These are phyloP conservation scores for Taxidea taxus DNA, from an alignment of 2,113 vertebrate species.

Conservation along the genomic window DNA sequence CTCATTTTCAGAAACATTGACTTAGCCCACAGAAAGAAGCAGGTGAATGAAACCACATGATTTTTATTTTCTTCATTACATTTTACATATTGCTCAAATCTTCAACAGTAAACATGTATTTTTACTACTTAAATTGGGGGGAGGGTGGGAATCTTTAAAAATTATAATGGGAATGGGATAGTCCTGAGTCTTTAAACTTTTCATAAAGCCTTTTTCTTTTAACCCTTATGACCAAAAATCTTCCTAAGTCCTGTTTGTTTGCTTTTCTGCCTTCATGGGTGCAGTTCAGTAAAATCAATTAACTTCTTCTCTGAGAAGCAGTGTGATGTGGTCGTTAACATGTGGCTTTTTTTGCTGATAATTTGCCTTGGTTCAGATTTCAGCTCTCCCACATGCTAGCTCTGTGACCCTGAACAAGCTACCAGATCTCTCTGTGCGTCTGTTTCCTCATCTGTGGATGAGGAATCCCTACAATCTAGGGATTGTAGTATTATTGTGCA, in stretches of 20 bases:
- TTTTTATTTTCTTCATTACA: not conserved
- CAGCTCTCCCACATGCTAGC: not conserved
- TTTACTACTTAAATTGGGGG: constrained; percentile 25
- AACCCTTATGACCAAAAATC: not conserved
- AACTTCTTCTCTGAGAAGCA: not conserved
- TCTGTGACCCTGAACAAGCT: not conserved
- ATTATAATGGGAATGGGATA: not conserved
- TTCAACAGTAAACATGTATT: not conserved
- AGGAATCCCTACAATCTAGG: too few relatives aligned
- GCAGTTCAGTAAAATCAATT: not conserved
- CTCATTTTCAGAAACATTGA: not conserved
- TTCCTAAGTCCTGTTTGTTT: not conserved
- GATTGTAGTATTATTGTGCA: not conserved
- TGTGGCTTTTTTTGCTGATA: not conserved
- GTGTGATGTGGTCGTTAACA: not conserved
- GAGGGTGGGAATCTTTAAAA: not conserved
- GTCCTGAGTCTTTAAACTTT: not conserved
- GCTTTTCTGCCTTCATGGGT: not conserved
- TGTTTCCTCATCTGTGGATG: not conserved
- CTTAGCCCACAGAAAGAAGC: not conserved
- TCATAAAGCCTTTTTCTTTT: not conserved
- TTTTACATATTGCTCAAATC: not conserved
- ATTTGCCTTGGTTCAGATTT: not conserved
- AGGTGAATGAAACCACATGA: not conserved
- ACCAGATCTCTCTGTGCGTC: not conserved